A percentile compares a stretch with the other conserved stretches of the same genome.
These are phyloP conservation scores for Ochropacha duplaris DNA, from an alignment of 2,888 invertebrate species.

Conservation along the genomic window DNA sequence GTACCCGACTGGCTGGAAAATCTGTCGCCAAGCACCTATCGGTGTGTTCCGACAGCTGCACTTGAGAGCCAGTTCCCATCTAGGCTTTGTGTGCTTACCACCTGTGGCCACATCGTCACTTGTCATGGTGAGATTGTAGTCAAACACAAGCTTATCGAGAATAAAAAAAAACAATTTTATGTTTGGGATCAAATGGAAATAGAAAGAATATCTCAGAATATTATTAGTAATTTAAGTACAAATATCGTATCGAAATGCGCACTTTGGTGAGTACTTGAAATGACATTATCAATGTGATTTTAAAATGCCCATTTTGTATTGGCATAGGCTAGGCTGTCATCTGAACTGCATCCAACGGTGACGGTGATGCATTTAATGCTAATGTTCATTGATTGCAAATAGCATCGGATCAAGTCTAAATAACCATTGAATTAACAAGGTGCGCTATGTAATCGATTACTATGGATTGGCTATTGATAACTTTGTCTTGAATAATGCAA, in stretches of 20 bases:
- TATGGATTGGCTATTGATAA: constrained; percentile 33
- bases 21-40: too few species aligned
- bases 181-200: too few species aligned
- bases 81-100: too few species aligned
- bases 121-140: too few species aligned
- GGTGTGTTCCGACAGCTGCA: too few species aligned
- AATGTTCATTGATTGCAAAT: constrained; percentile 79
- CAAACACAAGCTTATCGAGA: too few species aligned
- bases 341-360: constrained; percentile 45
- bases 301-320: constrained; percentile 50
- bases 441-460: constrained; percentile 28
- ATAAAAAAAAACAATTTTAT: too few species aligned
- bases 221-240: neutral
- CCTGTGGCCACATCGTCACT: too few species aligned
- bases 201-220: too few species aligned
- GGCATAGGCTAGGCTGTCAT: constrained; percentile 35
- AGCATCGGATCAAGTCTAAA: constrained; percentile 55
- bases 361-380: constrained; percentile 63
- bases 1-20: too few species aligned
- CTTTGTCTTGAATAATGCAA: constrained; percentile 6
- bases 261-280: constrained; percentile 2
- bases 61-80: too few species aligned
- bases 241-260: constrained; percentile 25
- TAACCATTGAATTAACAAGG: constrained; percentile 50
- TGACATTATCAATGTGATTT: constrained; percentile 28